Conservation (phyloP, 2,888 invertebrate genomes). For the Thelaira solivaga region DNA sequence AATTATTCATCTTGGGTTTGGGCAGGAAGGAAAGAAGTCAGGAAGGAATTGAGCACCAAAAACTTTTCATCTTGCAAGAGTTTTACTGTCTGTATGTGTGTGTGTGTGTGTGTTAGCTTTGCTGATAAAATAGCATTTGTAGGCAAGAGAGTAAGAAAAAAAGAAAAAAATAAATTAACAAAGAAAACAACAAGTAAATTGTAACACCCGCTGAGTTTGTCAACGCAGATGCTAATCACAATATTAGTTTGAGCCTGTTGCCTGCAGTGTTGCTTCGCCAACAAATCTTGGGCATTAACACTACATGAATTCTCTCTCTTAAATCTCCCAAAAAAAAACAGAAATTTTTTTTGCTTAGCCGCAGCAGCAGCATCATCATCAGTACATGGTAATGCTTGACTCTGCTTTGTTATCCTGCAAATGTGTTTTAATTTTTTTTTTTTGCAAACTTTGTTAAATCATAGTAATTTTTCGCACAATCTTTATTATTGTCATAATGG, state of each 20-base stretch:
- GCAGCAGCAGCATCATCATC: constrained; percentile 16
- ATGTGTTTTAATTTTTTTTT: constrained; percentile 44
- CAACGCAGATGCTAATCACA: constrained; percentile 77
- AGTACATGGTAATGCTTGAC: background rate
- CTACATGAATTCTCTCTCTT: constrained; percentile 49
- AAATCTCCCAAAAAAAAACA: constrained; percentile 48
- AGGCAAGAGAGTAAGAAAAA: constrained; percentile 24
- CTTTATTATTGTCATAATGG: constrained; percentile 53
- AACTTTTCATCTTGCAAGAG: constrained; percentile 29
- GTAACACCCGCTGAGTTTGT: constrained; percentile 71
- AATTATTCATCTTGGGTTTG: constrained; percentile 76
- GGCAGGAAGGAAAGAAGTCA: constrained; percentile 47
- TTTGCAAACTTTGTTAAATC: constrained; percentile 55
- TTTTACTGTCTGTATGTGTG: background rate
- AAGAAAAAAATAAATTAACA: background rate
- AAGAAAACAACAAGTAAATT: constrained; percentile 19
- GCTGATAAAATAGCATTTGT: constrained; percentile 40
- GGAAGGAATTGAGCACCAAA: too few species aligned
- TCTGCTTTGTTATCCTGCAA: background rate
- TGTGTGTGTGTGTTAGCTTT: background rate
- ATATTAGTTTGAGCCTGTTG: constrained; percentile 71
- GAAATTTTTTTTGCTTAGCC: constrained; percentile 40
- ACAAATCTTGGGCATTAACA: constrained; percentile 63
- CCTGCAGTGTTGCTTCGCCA: constrained; percentile 69
- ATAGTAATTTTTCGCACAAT: constrained; percentile 58